A percentile compares a stretch with the other conserved stretches of the same genome.
phyloP scores from a whole-genome alignment of 2,113 vertebrate species.

The Strix uralensis region DNA sequence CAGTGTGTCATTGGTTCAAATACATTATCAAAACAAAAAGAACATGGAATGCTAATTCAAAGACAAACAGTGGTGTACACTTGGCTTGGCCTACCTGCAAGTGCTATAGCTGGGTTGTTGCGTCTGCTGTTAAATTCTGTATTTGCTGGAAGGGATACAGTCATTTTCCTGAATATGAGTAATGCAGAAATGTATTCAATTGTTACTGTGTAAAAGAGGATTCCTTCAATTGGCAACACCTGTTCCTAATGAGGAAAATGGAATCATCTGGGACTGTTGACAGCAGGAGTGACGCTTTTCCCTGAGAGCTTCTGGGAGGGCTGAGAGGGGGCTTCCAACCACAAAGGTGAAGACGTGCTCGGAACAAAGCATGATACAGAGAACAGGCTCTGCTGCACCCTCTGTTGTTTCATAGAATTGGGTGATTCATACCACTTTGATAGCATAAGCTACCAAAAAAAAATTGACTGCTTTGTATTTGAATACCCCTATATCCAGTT shows the following conservation, averaged over 20 bases:
- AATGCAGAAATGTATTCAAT: neutral
- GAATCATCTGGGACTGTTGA: neutral
- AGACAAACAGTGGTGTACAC: neutral
- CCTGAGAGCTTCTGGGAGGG: neutral
- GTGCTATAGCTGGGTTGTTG: neutral
- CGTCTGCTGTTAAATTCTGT: neutral
- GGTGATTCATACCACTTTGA: neutral
- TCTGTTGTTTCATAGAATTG: neutral
- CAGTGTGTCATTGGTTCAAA: neutral
- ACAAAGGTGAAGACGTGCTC: fast-evolving
- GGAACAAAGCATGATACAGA: neutral
- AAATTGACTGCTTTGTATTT: neutral
- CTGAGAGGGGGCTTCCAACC: neutral
- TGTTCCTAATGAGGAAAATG: neutral
- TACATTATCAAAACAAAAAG: fast-evolving
- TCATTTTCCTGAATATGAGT: neutral
- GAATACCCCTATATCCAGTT: neutral
- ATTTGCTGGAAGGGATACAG: neutral
- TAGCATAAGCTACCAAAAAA: neutral
- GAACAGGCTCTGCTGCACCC: neutral
- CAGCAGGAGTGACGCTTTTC: neutral
- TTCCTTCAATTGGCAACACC: neutral
- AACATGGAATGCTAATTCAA: neutral
- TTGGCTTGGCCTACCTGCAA: neutral
- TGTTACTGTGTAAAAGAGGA: neutral